phyloP scores from a whole-genome alignment of 2,113 vertebrate genomes.

The Erpornis zantholeuca region DNA sequence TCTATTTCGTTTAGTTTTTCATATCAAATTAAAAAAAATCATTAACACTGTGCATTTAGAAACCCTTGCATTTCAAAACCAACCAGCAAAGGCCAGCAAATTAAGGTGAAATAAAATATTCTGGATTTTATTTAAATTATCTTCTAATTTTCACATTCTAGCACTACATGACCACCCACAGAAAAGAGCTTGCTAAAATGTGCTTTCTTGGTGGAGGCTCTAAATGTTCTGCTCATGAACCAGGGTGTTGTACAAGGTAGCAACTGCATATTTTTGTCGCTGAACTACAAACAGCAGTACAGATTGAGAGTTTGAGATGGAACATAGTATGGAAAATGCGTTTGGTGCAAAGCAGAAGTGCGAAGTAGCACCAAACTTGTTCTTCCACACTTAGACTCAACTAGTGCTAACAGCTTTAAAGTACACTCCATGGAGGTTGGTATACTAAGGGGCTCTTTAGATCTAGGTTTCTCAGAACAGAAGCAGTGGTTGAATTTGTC shows the following conservation, averaged over 20 bases:
- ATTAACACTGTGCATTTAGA: not conserved
- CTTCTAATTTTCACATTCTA: not conserved
- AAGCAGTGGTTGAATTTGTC: not conserved
- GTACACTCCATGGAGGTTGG: not conserved
- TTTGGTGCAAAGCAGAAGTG: not conserved
- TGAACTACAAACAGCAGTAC: not conserved
- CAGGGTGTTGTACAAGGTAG: not conserved
- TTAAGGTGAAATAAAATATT: not conserved
- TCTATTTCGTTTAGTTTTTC: not conserved
- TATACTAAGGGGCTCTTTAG: not conserved
- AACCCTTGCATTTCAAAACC: not conserved
- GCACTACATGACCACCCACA: not conserved
- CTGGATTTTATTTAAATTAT: not conserved
- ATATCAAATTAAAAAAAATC: not conserved
- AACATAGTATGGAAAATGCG: not conserved
- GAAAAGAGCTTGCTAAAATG: not conserved
- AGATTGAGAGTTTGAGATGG: not conserved
- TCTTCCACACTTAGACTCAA: rapidly evolving
- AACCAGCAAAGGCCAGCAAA: not conserved
- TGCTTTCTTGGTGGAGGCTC: not conserved
- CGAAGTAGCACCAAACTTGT: not conserved
- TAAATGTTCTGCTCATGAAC: not conserved
- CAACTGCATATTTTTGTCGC: not conserved
- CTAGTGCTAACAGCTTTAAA: not conserved
- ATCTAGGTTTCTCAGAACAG: not conserved